Percentiles rank a stretch among this genome's conserved stretches.
Conservation (phyloP, 2,888 invertebrate species). For the Panorpa germanica region DNA sequence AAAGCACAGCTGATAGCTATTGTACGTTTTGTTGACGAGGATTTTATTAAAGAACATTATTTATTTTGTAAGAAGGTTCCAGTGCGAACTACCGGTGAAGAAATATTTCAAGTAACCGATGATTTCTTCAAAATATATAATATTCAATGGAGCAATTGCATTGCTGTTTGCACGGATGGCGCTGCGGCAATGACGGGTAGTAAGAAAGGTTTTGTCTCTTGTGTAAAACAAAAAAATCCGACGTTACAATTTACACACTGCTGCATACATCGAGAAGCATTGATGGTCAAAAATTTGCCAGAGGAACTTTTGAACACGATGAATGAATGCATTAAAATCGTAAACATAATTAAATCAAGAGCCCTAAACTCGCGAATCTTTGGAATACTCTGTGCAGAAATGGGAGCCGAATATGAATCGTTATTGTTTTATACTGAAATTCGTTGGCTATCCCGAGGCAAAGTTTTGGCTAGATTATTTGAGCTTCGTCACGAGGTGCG, state of each 20-base stretch:
- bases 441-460: slow-evolving; percentile 12
- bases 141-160: slow-evolving; percentile 12
- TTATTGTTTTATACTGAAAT: slow-evolving; percentile 11
- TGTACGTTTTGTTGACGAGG: slow-evolving; percentile 11
- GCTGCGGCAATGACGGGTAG: slow-evolving; percentile 12
- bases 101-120: slow-evolving; percentile 12
- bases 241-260: slow-evolving; percentile 12
- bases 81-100: slow-evolving; percentile 12
- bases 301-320: slow-evolving; percentile 11
- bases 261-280: slow-evolving; percentile 13
- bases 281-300: slow-evolving; percentile 12
- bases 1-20: slow-evolving; percentile 11
- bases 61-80: slow-evolving; percentile 12
- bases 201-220: slow-evolving; percentile 12
- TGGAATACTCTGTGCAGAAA: slow-evolving; percentile 12
- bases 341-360: slow-evolving; percentile 11
- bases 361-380: slow-evolving; percentile 12
- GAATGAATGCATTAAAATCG: slow-evolving; percentile 11
- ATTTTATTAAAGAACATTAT: slow-evolving; percentile 11
- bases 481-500: slow-evolving; percentile 12
- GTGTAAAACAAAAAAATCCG: slow-evolving; percentile 12
- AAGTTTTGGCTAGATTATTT: slow-evolving; percentile 12
- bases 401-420: slow-evolving; percentile 11
- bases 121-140: slow-evolving; percentile 12
- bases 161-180: slow-evolving; percentile 12